Conservation (phyloP, 2,888 invertebrate species). For the Phymatocera aterrima region DNA sequence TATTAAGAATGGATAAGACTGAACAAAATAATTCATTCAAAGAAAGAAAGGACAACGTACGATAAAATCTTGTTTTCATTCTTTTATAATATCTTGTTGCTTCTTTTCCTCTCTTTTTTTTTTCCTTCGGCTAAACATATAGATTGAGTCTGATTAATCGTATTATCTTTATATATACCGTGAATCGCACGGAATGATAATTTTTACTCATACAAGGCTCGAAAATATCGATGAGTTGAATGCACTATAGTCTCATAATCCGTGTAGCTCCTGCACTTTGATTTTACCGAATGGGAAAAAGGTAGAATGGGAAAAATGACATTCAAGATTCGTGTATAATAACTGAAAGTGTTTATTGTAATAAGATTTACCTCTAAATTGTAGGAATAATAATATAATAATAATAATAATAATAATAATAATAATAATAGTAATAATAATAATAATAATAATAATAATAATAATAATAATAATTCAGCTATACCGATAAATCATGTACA, state of each 20-base stretch:
- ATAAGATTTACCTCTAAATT: constrained; percentile 36
- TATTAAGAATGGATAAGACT: background rate
- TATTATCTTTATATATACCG: no score
- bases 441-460: constrained; percentile 51
- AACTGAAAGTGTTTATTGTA: constrained; percentile 48
- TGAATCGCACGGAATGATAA: no score
- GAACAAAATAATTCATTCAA: background rate
- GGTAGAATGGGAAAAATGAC: background rate
- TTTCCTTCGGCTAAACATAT: no score
- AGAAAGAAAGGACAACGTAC: no score
- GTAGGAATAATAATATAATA: constrained; percentile 43
- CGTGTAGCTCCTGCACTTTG: background rate
- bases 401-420: constrained; percentile 52
- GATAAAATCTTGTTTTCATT: no score
- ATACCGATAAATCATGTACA: constrained; percentile 63
- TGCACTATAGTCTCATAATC: no score
- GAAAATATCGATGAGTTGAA: no score
- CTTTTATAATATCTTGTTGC: no score
- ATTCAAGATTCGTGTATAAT: constrained; percentile 25
- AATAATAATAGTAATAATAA: constrained; percentile 5
- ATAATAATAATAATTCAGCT: constrained; percentile 55
- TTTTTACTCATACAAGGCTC: no score
- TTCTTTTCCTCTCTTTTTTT: no score
- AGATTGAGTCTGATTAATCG: no score
- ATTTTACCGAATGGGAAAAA: background rate